Conservation (phyloP, 2,113 vertebrate species). For the Xenus cinereus region DNA sequence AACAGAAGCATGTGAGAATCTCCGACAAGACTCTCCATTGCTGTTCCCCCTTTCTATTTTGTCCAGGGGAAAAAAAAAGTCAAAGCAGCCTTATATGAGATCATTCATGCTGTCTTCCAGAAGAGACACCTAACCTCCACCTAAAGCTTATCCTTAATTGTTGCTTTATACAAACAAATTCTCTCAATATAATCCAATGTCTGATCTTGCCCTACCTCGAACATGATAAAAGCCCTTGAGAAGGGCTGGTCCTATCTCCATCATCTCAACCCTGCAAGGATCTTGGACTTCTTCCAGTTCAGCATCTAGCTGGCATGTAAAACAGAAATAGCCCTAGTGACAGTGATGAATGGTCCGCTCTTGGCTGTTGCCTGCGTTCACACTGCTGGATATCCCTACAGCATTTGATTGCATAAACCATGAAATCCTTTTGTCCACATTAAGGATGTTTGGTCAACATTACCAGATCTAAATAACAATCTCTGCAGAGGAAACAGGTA, state of each 20-base stretch:
- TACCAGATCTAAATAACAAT: neutral
- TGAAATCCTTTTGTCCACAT: conserved; percentile 26
- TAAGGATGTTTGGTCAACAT: neutral
- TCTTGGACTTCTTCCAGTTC: conserved; percentile 8
- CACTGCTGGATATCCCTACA: neutral
- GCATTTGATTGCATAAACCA: neutral
- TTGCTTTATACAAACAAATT: neutral
- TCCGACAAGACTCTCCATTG: neutral
- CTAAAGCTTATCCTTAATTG: neutral
- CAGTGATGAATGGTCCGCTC: neutral
- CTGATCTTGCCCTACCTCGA: neutral
- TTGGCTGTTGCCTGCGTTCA: neutral
- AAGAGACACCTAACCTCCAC: neutral
- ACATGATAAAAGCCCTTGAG: neutral
- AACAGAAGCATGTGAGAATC: neutral
- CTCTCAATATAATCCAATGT: neutral
- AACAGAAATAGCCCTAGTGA: neutral
- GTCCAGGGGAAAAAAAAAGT: neutral
- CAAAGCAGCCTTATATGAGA: neutral
- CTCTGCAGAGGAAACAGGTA: neutral
- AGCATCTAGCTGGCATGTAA: neutral
- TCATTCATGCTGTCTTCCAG: neutral
- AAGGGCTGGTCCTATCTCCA: neutral
- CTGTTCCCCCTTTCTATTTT: neutral
- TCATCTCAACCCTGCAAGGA: neutral